A percentile compares a stretch with the other conserved stretches of the same genome.
Conservation (phyloP, 2,797 vertebrate genomes). For the Huso huso region DNA sequence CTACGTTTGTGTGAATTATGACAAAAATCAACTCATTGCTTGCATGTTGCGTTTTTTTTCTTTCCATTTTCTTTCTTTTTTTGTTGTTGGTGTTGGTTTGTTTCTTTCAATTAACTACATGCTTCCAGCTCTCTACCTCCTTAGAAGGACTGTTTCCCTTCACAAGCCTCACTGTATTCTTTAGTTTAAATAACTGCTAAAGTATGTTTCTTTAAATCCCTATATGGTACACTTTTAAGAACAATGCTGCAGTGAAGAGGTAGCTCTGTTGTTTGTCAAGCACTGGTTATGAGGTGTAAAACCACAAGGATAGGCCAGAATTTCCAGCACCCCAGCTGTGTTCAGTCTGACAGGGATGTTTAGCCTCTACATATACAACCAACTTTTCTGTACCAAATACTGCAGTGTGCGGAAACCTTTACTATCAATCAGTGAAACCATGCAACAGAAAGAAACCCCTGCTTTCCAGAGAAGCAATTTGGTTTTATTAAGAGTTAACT, state of each 20-base stretch:
- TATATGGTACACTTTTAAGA: constrained; percentile 24
- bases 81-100: constrained; percentile 16
- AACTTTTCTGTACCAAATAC: too few relatives aligned
- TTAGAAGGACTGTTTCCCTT: neutral
- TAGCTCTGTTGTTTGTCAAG: constrained; percentile 28
- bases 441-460: too few relatives aligned
- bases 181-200: constrained; percentile 6
- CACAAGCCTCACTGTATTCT: neutral
- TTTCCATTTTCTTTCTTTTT: constrained; percentile 9
- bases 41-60: constrained; percentile 57
- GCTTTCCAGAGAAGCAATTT: too few relatives aligned
- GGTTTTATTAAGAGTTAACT: too few relatives aligned
- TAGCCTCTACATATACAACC: too few relatives aligned
- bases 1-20: constrained; percentile 61
- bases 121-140: constrained; percentile 35
- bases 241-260: constrained; percentile 9
- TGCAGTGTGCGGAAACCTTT: too few relatives aligned
- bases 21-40: constrained; percentile 52
- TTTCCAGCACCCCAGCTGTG: too few relatives aligned
- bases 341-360: too few relatives aligned
- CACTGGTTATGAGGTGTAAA: constrained; percentile 21
- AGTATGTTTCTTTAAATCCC: constrained; percentile 15
- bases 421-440: too few relatives aligned
- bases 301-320: neutral
- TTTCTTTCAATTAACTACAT: constrained; percentile 44